phyloP scores from a whole-genome alignment of 2,888 invertebrate genomes.

The Hemistola chrysoprasaria region DNA sequence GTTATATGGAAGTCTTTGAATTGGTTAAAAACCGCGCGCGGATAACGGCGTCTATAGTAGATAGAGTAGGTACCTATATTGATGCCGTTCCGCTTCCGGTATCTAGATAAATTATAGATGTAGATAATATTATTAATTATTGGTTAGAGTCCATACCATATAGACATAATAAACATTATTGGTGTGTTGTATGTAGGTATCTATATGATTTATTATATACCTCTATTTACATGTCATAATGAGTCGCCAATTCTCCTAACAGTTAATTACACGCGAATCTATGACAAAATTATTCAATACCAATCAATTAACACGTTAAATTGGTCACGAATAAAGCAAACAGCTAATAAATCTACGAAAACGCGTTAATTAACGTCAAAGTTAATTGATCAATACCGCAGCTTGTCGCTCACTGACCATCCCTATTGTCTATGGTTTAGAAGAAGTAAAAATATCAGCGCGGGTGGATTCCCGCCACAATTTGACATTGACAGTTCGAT shows the following conservation, averaged over 20 bases:
- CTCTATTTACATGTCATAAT: conserved; percentile 13
- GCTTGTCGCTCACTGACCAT: conserved; percentile 51
- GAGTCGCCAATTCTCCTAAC: conserved; percentile 12
- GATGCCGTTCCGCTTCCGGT: too few relatives aligned
- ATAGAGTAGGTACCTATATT: too few relatives aligned
- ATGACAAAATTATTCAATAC: conserved; percentile 17
- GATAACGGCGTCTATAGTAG: too few relatives aligned
- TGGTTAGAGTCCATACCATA: too few relatives aligned
- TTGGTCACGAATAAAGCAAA: conserved; percentile 26
- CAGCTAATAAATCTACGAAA: conserved; percentile 42
- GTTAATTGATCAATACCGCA: conserved; percentile 39
- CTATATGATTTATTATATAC: too few relatives aligned
- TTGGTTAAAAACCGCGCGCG: too few relatives aligned
- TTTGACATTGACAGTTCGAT: conserved; percentile 61
- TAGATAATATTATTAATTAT: too few relatives aligned
- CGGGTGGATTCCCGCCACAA: conserved; percentile 64
- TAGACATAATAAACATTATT: too few relatives aligned
- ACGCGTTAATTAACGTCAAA: conserved; percentile 50
- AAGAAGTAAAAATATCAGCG: conserved; percentile 45
- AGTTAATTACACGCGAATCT: conserved; percentile 23
- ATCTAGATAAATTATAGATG: too few relatives aligned
- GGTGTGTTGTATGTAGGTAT: too few relatives aligned
- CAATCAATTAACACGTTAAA: conserved; percentile 30
- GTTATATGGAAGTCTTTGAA: too few relatives aligned
- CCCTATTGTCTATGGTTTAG: conserved; percentile 38